phyloP scores from a whole-genome alignment of 2,888 invertebrate genomes.

The Gisinianus flammeolus region DNA sequence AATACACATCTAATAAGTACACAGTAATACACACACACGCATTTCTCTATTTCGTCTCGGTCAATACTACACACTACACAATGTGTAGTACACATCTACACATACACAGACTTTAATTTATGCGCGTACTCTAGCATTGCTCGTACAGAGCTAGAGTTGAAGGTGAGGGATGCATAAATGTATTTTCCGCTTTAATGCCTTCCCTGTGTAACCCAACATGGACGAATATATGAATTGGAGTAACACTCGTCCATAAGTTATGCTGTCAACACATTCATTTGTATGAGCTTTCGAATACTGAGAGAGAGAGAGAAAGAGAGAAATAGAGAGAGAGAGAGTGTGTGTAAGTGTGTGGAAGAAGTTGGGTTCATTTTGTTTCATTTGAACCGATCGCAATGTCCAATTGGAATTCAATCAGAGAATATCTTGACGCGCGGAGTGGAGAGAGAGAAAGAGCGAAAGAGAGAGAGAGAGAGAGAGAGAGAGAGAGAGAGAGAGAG shows the following conservation, averaged over 20 bases:
- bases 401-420: constrained; percentile 41
- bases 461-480: not conserved
- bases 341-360: not conserved
- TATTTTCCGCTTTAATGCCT: constrained; percentile 18
- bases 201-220: not conserved
- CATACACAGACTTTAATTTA: too few relatives aligned
- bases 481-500: not conserved
- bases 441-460: not conserved
- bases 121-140: too few relatives aligned
- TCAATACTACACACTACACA: not conserved
- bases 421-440: not conserved
- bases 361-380: not conserved
- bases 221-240: too few relatives aligned
- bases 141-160: not conserved
- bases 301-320: too few relatives aligned
- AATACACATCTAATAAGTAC: too few relatives aligned
- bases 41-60: not conserved
- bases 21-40: not conserved
- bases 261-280: not conserved
- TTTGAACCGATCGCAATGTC: not conserved
- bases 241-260: not conserved
- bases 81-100: not conserved
- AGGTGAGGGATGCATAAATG: not conserved
- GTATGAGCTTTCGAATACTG: not conserved
- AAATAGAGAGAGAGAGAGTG: not conserved